Evolutionary conservation across 2,888 invertebrate genomes (phyloP), one percentile per base, ranked within the genome.

Genomic region (Capitulum mitella): DNA sequence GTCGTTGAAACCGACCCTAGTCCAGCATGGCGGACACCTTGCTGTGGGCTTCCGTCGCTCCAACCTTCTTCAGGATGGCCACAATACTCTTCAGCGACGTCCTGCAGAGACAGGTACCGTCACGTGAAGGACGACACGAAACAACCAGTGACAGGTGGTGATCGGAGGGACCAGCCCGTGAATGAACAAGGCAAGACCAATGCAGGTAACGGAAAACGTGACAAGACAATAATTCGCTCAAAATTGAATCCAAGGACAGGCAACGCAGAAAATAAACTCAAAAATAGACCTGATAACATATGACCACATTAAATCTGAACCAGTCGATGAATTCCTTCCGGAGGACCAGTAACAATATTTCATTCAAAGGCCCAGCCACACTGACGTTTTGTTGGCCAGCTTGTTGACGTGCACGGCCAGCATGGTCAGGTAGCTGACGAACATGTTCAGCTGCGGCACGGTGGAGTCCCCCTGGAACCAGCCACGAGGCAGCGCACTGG

Each of bases 401-500:
- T 46, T 46, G 76, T 14, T 29, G 29, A 76, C 16, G 22, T 76
- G 43, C 5, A 48, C 76, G 46, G 76, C 76, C 46, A 76, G 76
- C 76, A 76, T 76, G 76, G 76, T 29, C n/a, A 76, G 48, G 76
- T 76, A 76, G 76, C 76, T 76, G 76, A 76, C 48, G 76, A 76
- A 76, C 76, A 76, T 76, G 46, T n/a, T 22, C 3, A 76, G 48
- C 46, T 46, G 48, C 3, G 46, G 76, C 29, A 29, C 46, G 14
- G 16, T 8, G 29, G 19, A 3, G 10, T 43, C 43, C 5, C 48
- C 46, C 76, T 43, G 48, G 48, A 43, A 76, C 76, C 76, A 76
- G 48, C 29, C 46, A 12, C 76, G 29, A 0, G 76, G 76, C 46
- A 76, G 32, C 46, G 48, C 43, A 22, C 43, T 76, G 46, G 29